Evolutionary conservation across 2,888 invertebrate genomes (phyloP).

Genomic region (Rotaria sp.): DNA sequence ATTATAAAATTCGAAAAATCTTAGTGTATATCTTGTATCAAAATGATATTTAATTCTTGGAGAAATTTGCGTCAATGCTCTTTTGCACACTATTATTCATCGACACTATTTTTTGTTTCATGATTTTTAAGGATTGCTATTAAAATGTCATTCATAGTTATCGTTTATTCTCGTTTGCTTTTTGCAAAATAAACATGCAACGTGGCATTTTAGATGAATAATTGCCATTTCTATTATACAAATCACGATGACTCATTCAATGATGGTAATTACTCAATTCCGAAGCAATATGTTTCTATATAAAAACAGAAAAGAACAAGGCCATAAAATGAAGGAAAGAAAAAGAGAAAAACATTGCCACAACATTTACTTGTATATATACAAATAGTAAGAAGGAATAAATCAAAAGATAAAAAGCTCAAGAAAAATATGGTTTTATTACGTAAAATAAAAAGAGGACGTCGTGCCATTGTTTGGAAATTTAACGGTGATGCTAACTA

Average conservation of each 20-base stretch:
- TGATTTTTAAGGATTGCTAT: too few species aligned
- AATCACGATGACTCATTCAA: background rate
- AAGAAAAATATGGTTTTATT: background rate
- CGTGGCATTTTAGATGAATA: background rate
- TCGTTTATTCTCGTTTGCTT: too few species aligned
- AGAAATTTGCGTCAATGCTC: too few species aligned
- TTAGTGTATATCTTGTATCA: too few species aligned
- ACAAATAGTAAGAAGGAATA: background rate
- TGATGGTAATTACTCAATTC: background rate
- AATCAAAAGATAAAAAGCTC: background rate
- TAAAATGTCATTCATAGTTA: too few species aligned
- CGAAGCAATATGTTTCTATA: background rate
- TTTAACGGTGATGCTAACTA: constrained; percentile 25
- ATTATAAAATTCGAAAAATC: too few species aligned
- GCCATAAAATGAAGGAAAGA: background rate
- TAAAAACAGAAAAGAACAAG: background rate
- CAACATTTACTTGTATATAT: background rate
- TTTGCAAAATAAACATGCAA: background rate
- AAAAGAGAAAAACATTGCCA: background rate
- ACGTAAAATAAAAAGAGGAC: background rate
- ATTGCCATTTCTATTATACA: background rate
- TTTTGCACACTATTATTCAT: too few species aligned
- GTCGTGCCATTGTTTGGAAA: background rate
- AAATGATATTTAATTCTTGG: too few species aligned
- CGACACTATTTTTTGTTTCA: too few species aligned